A percentile compares a stretch with the other conserved stretches of the same genome.
Evolutionary conservation across 1,140 invertebrate genomes (phyloP).

Genomic region (Thalassaphorura encarpata): DNA sequence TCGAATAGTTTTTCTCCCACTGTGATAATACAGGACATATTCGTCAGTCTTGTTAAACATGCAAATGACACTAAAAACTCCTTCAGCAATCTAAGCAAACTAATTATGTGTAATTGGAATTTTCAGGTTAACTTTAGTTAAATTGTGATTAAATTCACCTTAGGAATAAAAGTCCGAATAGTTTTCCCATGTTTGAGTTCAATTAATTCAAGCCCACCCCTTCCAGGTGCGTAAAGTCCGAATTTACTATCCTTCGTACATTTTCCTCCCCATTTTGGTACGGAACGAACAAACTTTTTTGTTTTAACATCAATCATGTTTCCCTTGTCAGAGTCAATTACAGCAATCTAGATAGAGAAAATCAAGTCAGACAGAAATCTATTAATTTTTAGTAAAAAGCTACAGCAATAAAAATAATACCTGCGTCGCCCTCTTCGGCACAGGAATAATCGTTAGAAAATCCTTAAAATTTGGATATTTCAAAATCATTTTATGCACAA

Average conservation of each 20-base stretch:
- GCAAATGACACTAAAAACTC: conserved; percentile 89
- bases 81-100: conserved; percentile 62
- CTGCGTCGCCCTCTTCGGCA: conserved; percentile 28
- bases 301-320: conserved; percentile 71
- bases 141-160: conserved; percentile 38
- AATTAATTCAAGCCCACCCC: conserved; percentile 84
- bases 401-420: not conserved
- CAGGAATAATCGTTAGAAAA: conserved; percentile 18
- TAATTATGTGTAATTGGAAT: not conserved
- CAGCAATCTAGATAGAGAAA: conserved; percentile 52
- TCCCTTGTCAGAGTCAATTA: conserved; percentile 83
- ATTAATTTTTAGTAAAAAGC: not conserved
- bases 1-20: conserved; percentile 79
- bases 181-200: conserved; percentile 71
- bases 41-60: conserved; percentile 84
- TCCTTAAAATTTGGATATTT: conserved; percentile 50
- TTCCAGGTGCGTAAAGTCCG: conserved; percentile 81
- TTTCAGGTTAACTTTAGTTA: too few relatives aligned
- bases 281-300: conserved; percentile 61
- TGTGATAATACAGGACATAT: conserved; percentile 95
- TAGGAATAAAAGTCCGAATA: conserved; percentile 75
- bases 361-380: not conserved
- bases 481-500: conserved; percentile 61
- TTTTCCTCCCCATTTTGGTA: conserved; percentile 73
- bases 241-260: conserved; percentile 78